Percentiles rank a stretch among this genome's conserved stretches.
Conservation (phyloP, 2,797 vertebrate genomes). For the Cichlasoma orientale region DNA sequence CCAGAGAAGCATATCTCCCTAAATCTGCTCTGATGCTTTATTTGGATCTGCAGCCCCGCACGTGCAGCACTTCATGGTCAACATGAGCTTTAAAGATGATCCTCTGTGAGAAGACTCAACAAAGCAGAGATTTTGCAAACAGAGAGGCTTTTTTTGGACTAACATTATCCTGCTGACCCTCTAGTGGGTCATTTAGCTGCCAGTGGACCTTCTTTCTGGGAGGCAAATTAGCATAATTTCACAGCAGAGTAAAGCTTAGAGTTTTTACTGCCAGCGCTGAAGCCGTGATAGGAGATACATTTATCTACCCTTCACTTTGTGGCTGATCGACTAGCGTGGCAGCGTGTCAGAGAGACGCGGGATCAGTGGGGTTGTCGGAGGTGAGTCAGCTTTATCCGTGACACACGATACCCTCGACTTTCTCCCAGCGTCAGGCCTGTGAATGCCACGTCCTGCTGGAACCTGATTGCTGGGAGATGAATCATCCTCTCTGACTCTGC, state of each 20-base stretch:
- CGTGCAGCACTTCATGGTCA: constrained; percentile 24
- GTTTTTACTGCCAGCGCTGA: background rate
- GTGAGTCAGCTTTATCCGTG: constrained; percentile 62
- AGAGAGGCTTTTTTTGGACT: constrained; percentile 32
- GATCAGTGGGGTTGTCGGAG: constrained; percentile 33
- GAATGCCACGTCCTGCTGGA: constrained; percentile 16
- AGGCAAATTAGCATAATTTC: constrained; percentile 35
- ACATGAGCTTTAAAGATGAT: constrained; percentile 53
- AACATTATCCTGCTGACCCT: constrained; percentile 16
- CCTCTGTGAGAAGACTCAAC: constrained; percentile 24
- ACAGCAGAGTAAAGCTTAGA: constrained; percentile 2
- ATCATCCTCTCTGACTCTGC: background rate
- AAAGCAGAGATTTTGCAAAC: constrained; percentile 28
- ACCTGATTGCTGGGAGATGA: background rate
- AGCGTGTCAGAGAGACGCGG: constrained; percentile 22
- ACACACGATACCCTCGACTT: constrained; percentile 46
- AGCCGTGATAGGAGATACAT: constrained; percentile 25
- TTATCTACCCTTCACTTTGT: constrained; percentile 25
- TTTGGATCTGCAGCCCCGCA: constrained; percentile 24
- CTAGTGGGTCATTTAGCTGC: constrained; percentile 19
- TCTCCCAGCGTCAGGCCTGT: constrained; percentile 20
- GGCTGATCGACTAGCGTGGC: constrained; percentile 28
- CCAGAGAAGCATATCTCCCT: constrained; percentile 46
- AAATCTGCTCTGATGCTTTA: constrained; percentile 55
- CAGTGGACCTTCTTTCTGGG: constrained; percentile 21